A percentile compares a stretch with the other conserved stretches of the same genome.
phyloP scores from a whole-genome alignment of 2,888 invertebrate genomes.

The Diloba caeruleocephala region DNA sequence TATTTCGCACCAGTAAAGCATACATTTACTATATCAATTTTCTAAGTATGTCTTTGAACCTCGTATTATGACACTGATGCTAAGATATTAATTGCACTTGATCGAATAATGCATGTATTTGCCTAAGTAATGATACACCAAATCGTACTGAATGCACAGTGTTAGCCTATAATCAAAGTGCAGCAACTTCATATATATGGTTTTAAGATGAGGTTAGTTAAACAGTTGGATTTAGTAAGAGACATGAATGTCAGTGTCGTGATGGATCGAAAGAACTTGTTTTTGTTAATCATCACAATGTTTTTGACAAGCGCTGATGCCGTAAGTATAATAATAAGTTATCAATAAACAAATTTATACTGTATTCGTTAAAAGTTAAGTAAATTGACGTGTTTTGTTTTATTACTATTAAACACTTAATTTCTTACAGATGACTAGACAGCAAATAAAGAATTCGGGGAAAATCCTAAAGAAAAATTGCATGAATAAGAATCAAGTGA shows the following conservation, averaged over 20 bases:
- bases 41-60: neutral
- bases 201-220: constrained; percentile 24
- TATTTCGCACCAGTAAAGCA: too few species aligned
- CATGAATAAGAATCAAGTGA: constrained; percentile 87
- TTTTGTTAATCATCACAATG: constrained; percentile 58
- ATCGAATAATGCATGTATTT: constrained; percentile 34
- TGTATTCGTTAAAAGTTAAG: too few species aligned
- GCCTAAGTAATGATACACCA: constrained; percentile 33
- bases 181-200: constrained; percentile 38
- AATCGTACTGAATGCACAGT: constrained; percentile 11
- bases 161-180: constrained; percentile 35
- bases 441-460: constrained; percentile 90
- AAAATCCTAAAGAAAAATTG: constrained; percentile 90
- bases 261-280: constrained; percentile 60
- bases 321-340: constrained; percentile 65
- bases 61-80: neutral
- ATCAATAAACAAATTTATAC: neutral
- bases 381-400: too few species aligned
- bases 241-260: constrained; percentile 36
- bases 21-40: too few species aligned
- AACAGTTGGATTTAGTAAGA: constrained; percentile 34
- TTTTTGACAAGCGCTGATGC: constrained; percentile 61
- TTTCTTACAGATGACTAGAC: constrained; percentile 76
- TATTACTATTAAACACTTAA: neutral
- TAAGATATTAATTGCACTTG: constrained; percentile 4